Evolutionary conservation across 2,113 vertebrate genomes (phyloP), one percentile per base, ranked within the genome.

Genomic region (Tragulus kanchil): DNA sequence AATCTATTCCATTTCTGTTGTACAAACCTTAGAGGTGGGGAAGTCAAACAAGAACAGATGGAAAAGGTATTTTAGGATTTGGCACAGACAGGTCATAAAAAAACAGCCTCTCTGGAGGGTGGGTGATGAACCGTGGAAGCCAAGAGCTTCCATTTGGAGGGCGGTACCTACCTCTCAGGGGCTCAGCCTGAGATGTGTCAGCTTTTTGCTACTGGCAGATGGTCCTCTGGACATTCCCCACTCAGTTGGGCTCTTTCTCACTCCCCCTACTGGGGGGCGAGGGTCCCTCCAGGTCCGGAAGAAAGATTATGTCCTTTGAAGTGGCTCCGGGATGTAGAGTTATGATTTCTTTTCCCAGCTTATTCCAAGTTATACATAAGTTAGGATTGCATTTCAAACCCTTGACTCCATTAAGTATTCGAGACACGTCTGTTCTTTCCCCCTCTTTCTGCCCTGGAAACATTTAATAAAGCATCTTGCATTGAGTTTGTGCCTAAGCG

Each of bases 11-110:
- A 17, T 81, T 87, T 79, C 85, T 84, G 26, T 84, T 62, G 58
- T 36, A 81, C 16, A n/a, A 85, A 69, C 25, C 62, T 93, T 69
- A 14, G 67, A 88, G 67, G 45, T 42, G 6, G 17, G 64, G 31
- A 85, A 90, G 67, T 91, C 73, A 95, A 93, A 75, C 81, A 81
- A 25, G 69, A 85, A 85, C 77, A 48, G 62, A 71, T 36, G 85
- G 94, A 25, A 86, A 89, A 45, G 45, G 58, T 71, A 54, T 90
- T 88, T 90, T 6, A 25, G 82, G 64, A 36, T 42, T 82, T 96
- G 77, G 91, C 42, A 73, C 21, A 59, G 88, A 64, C 25, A 28
- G 58, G 50, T 78, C 6, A 1, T 59, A 88, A 84, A 58, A 77
- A 52, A 75, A 87, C 79, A 26, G 81, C n/a, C 5, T 84, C 73